Percentiles rank a stretch among this genome's conserved stretches.
These are phyloP conservation scores for Hymenochirus boettgeri DNA, from an alignment of 2,113 vertebrate genomes.

Conservation along the genomic window DNA sequence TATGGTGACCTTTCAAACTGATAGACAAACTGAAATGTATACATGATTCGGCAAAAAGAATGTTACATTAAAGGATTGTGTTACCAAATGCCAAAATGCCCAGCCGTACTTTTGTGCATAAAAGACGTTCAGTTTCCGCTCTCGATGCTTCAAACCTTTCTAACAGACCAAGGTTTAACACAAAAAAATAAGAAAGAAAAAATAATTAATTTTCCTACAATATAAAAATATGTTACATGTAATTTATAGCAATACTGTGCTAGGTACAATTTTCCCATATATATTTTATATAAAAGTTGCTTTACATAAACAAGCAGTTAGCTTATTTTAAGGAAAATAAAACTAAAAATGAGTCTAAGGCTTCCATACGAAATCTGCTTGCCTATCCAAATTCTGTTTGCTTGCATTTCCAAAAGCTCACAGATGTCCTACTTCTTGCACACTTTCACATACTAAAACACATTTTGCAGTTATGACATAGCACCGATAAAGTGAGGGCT, in stretches of 20 bases:
- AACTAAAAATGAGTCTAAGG: conserved; percentile 80
- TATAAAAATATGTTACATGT: conserved; percentile 81
- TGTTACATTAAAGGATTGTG: conserved; percentile 56
- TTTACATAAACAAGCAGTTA: conserved; percentile 83
- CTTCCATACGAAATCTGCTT: conserved; percentile 74
- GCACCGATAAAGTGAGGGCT: conserved; percentile 74
- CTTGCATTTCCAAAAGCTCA: neutral
- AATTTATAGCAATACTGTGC: conserved; percentile 82
- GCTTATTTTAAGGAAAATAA: conserved; percentile 75
- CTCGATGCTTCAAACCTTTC: conserved; percentile 4
- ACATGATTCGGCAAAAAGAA: conserved; percentile 58
- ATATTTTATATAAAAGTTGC: conserved; percentile 71
- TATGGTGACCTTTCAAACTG: conserved; percentile 62
- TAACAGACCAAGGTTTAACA: conserved; percentile 5
- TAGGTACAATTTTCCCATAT: conserved; percentile 67
- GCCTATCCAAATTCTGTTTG: conserved; percentile 8
- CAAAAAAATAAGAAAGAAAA: conserved; percentile 50
- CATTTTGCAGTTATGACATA: conserved; percentile 67
- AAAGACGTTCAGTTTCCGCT: conserved; percentile 4
- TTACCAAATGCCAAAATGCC: conserved; percentile 56
- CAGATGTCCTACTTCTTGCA: conserved; percentile 42
- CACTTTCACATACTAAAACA: conserved; percentile 63
- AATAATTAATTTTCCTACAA: conserved; percentile 66
- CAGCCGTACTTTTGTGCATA: conserved; percentile 37
- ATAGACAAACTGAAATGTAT: conserved; percentile 57